Evolutionary conservation across 2,888 invertebrate genomes (phyloP), one percentile per base, ranked within the genome.

Genomic region (Drosophila multiciliata): DNA sequence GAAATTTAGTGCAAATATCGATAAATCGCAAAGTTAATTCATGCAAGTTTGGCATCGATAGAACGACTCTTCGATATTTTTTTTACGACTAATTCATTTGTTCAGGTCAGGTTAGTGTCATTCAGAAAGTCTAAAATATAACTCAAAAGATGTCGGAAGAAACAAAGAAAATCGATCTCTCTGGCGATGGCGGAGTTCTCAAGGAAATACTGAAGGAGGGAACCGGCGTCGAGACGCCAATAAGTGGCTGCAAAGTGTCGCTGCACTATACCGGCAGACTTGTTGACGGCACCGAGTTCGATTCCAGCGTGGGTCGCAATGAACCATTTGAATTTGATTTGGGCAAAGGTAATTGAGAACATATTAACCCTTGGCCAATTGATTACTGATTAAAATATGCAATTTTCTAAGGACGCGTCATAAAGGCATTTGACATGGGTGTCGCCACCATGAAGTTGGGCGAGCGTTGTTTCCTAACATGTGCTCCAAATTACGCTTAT

Each of bases 341-440:
- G 54, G 98, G 98, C 73, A 96, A 96, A 95, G 97, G 98, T 96
- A 93, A 26, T 36, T n/a, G n/a, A 32, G 12, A 38, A 3, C 23
- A 52, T 8, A 2, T 23, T 36, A 26, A 7, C n/a, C 2, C 38
- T 35, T 33, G 17, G 35, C 3, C 35, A 33, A 15, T 20, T 40
- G 35, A 11, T 48, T 40, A 36, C 38, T 58, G 1, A 61, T 54
- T 58, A 3, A 45, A 58, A 49, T 54, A 9, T 55, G 17, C 9
- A 1, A 32, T n/a, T 32, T n/a, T 58, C 49, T 2, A 35, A 97
- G 97, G 95, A 0, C 93, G 93, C 60, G 98, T 99, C 1, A 98
- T 99, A 77, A 97, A 97, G 94, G 98, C 96, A 93, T 99, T 99
- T 97, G 99, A 99, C 90, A 94, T 97, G 78, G 99, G 98, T 35